Evolutionary conservation across 2,113 vertebrate species (phyloP).

Genomic region (Notarius quadriscutis): DNA sequence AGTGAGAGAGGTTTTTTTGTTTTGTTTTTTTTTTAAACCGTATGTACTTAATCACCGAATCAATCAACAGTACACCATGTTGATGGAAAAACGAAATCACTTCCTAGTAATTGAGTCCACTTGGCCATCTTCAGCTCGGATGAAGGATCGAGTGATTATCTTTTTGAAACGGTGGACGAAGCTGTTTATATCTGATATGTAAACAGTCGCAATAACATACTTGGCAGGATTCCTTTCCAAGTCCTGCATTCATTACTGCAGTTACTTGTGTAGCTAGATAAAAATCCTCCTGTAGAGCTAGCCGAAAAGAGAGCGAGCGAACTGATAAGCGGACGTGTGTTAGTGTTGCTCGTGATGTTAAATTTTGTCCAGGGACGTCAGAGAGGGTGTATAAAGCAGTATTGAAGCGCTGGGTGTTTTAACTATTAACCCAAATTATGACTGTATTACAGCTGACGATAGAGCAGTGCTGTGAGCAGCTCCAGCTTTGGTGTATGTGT

Average conservation of each 20-base stretch:
- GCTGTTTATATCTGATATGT: not conserved
- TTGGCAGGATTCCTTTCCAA: not conserved
- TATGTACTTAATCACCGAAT: slow-evolving; percentile 2
- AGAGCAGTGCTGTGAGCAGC: not conserved
- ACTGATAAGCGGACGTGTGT: not conserved
- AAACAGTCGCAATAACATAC: not conserved
- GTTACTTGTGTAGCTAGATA: not conserved
- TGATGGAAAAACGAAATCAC: not conserved
- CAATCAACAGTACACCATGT: not conserved
- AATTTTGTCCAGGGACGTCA: not conserved
- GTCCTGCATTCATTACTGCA: not conserved
- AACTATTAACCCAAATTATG: not conserved
- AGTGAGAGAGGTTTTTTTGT: not conserved
- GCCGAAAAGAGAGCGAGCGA: not conserved
- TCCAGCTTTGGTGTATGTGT: not conserved
- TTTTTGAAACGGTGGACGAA: not conserved
- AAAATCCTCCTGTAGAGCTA: not conserved
- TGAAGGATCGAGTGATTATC: not conserved
- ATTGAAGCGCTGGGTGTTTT: not conserved
- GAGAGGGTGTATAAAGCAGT: not conserved
- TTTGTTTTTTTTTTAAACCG: not conserved
- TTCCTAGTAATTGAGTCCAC: not conserved
- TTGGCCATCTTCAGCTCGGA: not conserved
- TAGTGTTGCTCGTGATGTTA: not conserved
- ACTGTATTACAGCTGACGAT: slow-evolving; percentile 5